These are phyloP conservation scores for Cetonia aurata DNA, from an alignment of 2,888 invertebrate species.

Conservation along the genomic window DNA sequence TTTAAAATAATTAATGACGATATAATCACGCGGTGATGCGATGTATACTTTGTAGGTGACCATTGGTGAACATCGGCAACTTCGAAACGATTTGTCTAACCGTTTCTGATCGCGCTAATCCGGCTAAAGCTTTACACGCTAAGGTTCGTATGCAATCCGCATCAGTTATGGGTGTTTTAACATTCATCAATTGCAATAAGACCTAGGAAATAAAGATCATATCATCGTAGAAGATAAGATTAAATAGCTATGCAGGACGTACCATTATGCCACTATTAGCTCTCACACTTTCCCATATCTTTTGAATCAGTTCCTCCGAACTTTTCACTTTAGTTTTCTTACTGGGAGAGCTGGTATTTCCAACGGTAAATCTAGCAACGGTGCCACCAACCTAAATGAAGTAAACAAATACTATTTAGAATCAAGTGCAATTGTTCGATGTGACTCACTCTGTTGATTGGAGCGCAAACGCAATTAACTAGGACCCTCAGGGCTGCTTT, in stretches of 20 bases:
- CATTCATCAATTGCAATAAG: slow-evolving; percentile 87
- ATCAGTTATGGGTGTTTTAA: slow-evolving; percentile 95
- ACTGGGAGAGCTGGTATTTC: slow-evolving; percentile 67
- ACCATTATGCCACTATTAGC: slow-evolving; percentile 98
- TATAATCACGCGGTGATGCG: not conserved
- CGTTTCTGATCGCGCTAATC: slow-evolving; percentile 92
- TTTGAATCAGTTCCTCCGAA: slow-evolving; percentile 89
- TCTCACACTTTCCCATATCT: slow-evolving; percentile 94
- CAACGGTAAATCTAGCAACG: slow-evolving; percentile 67
- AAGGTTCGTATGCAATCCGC: slow-evolving; percentile 95
- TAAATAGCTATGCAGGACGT: slow-evolving; percentile 50
- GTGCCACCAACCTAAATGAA: slow-evolving; percentile 67
- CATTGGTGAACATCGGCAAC: slow-evolving; percentile 92
- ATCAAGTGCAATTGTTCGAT: slow-evolving; percentile 5
- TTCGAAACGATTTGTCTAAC: slow-evolving; percentile 96
- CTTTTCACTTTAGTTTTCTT: slow-evolving; percentile 75
- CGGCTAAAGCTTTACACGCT: slow-evolving; percentile 93
- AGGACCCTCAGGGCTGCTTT: slow-evolving; percentile 91
- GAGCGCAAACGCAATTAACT: slow-evolving; percentile 95
- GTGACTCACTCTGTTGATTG: slow-evolving; percentile 67
- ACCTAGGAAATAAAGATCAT: slow-evolving; percentile 70
- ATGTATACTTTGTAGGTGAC: slow-evolving; percentile 85
- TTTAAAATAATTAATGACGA: slow-evolving; percentile 11
- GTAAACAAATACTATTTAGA: slow-evolving; percentile 23
- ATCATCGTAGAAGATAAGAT: not conserved